Percentiles rank a stretch among this genome's conserved stretches.
Conservation (phyloP, 1,140 invertebrate species). For the Kradibia gibbosae region DNA sequence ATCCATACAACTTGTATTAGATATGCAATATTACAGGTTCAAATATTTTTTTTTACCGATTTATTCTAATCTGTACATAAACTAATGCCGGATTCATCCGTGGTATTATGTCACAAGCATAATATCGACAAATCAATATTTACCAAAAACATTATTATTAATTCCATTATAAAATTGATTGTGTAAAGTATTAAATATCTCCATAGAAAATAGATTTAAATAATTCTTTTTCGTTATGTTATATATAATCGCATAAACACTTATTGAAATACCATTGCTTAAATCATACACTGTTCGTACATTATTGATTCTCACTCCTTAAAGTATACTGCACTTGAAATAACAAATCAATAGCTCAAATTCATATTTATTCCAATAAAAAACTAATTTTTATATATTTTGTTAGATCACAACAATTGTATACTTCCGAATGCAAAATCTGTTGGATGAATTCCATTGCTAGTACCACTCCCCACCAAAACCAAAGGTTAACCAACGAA, state of each 20-base stretch:
- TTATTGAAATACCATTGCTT: no score
- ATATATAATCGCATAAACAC: no score
- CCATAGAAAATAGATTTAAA: not conserved
- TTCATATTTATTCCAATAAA: no score
- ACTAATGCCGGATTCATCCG: not conserved
- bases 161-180: not conserved
- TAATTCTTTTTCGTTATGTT: no score
- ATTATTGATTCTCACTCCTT: no score
- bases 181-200: not conserved
- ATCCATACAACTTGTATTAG: no score
- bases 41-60: not conserved
- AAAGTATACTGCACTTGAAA: no score
- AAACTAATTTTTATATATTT: not conserved
- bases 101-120: not conserved
- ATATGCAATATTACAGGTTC: no score
- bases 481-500: constrained; percentile 31
- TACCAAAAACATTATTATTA: not conserved
- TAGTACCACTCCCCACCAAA: not conserved
- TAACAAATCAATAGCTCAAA: no score
- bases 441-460: constrained; percentile 29
- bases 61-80: not conserved
- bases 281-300: no score
- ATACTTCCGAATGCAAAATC: constrained; percentile 8
- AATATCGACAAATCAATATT: not conserved
- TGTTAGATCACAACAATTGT: constrained; percentile 7